Percentiles rank a stretch among this genome's conserved stretches.
Conservation (phyloP, 2,113 vertebrate species). For the Tachycineta bicolor region DNA sequence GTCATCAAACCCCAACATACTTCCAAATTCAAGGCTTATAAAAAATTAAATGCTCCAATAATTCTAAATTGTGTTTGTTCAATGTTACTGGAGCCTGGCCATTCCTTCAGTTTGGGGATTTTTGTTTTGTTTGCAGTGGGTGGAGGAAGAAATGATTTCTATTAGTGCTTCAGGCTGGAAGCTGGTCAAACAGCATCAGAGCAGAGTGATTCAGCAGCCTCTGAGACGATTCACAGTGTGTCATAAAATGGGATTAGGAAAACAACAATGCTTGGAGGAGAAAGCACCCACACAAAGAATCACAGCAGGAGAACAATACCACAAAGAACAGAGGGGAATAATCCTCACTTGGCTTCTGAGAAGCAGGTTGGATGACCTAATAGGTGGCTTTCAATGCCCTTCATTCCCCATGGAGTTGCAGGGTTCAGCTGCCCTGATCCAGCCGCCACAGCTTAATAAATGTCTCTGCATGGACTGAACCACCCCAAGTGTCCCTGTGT, state of each 20-base stretch:
- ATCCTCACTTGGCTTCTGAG: slow-evolving; percentile 11
- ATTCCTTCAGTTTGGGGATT: slow-evolving; percentile 23
- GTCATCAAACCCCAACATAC: background rate
- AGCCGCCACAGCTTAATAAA: slow-evolving; percentile 12
- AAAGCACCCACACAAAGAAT: slow-evolving; percentile 39
- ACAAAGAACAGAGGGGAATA: slow-evolving; percentile 32
- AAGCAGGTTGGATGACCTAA: slow-evolving; percentile 34
- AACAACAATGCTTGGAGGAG: slow-evolving; percentile 38
- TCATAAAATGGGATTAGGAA: slow-evolving; percentile 57
- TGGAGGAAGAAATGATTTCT: slow-evolving; percentile 21
- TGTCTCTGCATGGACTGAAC: background rate
- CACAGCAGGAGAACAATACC: slow-evolving; percentile 31
- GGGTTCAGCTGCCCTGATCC: background rate
- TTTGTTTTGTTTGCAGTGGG: slow-evolving; percentile 7
- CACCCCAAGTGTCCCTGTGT: background rate
- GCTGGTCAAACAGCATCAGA: slow-evolving; percentile 38
- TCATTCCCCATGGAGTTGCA: background rate
- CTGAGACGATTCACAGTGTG: slow-evolving; percentile 1
- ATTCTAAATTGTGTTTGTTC: slow-evolving; percentile 61
- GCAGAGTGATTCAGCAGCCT: slow-evolving; percentile 49
- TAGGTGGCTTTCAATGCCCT: slow-evolving; percentile 19
- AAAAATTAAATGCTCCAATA: slow-evolving; percentile 67
- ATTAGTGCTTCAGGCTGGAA: slow-evolving; percentile 60
- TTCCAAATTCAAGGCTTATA: slow-evolving; percentile 53
- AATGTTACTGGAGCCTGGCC: slow-evolving; percentile 46